Conservation (phyloP, 2,797 vertebrate species). For the Halcyon smyrnensis region DNA sequence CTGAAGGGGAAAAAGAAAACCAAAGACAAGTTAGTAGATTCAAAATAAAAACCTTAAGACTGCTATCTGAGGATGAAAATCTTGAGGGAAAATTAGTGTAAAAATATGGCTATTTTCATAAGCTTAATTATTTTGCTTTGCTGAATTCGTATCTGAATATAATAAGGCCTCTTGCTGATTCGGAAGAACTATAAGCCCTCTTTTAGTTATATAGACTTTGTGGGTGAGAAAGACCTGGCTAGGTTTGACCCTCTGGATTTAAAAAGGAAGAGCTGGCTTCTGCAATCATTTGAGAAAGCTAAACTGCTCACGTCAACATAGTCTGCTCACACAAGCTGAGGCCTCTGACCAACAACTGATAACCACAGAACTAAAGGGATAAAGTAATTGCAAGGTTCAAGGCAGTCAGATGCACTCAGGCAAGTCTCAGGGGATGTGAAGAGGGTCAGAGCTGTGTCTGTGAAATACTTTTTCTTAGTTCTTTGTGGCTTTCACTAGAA, state of each 20-base stretch:
- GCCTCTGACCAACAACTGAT: not conserved
- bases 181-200: not conserved
- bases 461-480: not conserved
- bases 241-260: not conserved
- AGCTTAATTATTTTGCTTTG: not conserved
- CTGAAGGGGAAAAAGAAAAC: constrained; percentile 32
- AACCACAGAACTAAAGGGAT: not conserved
- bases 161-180: not conserved
- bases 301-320: not conserved
- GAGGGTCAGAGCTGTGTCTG: not conserved
- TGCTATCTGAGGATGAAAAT: not conserved
- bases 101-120: not conserved
- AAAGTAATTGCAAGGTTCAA: not conserved
- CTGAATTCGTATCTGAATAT: not conserved
- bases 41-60: not conserved
- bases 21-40: not conserved
- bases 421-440: not conserved
- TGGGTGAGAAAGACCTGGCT: not conserved
- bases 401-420: not conserved
- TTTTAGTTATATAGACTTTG: not conserved
- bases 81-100: not conserved
- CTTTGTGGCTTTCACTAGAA: not conserved
- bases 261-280: not conserved
- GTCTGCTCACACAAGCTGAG: not conserved
- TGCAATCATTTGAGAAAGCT: not conserved